Conservation (phyloP, 2,113 vertebrate species). For the Mormoops blainvillei region DNA sequence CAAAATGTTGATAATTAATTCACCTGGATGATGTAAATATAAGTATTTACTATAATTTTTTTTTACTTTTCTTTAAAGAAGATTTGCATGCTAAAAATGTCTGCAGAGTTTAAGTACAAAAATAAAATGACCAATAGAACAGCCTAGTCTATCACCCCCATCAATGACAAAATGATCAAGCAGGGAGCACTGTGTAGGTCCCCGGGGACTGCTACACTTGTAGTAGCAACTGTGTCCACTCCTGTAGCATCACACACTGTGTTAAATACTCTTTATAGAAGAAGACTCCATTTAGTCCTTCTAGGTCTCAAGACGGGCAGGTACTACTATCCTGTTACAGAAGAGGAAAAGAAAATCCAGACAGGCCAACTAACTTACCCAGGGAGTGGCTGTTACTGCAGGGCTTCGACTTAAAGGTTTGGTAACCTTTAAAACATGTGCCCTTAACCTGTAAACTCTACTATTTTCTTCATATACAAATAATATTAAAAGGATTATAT, state of each 20-base stretch:
- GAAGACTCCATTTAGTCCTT: neutral
- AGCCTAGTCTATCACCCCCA: neutral
- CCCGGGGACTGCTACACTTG: too few species aligned
- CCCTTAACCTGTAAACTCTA: neutral
- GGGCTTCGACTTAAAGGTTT: neutral
- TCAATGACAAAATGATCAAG: neutral
- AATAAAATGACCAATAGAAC: neutral
- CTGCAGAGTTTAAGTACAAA: neutral
- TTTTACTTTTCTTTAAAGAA: neutral
- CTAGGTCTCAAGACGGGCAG: neutral
- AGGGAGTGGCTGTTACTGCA: neutral
- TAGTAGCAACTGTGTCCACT: neutral
- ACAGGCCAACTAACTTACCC: neutral
- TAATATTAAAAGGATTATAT: neutral
- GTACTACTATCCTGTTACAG: neutral
- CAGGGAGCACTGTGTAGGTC: neutral
- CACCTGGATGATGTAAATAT: neutral
- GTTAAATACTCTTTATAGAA: neutral
- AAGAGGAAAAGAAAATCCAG: neutral
- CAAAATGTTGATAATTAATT: neutral
- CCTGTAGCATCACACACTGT: neutral
- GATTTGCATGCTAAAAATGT: neutral
- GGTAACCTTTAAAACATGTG: neutral
- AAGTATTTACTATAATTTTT: neutral
- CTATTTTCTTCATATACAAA: neutral